Conservation (phyloP, 2,797 vertebrate genomes). For the Chrysolophus pictus region DNA sequence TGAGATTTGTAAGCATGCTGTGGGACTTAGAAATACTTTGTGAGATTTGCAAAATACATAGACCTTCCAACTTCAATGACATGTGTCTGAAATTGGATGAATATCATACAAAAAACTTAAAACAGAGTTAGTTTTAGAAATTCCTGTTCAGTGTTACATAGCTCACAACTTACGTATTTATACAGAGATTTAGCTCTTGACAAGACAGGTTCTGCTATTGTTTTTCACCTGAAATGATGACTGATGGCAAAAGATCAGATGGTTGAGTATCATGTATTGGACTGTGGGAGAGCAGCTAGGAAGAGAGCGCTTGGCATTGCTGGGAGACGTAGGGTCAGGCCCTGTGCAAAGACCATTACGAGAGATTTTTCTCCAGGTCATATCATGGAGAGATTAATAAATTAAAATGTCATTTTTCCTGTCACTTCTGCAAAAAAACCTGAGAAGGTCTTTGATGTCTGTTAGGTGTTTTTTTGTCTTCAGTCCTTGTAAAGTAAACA, state of each 20-base stretch:
- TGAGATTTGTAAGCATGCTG: conserved; percentile 16
- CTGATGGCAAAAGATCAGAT: not conserved
- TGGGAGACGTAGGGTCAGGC: not conserved
- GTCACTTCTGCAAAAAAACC: not conserved
- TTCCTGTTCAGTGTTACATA: not conserved
- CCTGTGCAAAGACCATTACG: not conserved
- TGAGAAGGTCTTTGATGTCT: conserved; percentile 7
- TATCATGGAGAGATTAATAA: not conserved
- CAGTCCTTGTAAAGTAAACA: not conserved
- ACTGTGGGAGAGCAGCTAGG: not conserved
- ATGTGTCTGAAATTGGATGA: not conserved
- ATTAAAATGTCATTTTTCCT: conserved; percentile 1
- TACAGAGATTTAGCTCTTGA: not conserved
- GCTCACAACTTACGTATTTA: not conserved
- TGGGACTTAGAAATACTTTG: conserved; percentile 11
- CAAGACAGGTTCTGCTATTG: not conserved
- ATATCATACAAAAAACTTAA: not conserved
- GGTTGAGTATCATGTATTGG: not conserved
- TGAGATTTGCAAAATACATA: conserved; percentile 23
- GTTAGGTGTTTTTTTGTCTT: not conserved
- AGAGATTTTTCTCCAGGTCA: not conserved
- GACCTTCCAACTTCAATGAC: not conserved
- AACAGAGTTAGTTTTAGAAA: not conserved
- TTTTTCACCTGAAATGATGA: conserved; percentile 2
- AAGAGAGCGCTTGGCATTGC: not conserved